Evolutionary conservation across 2,113 vertebrate species (phyloP).

Genomic region (Austrofundulus limnaeus): DNA sequence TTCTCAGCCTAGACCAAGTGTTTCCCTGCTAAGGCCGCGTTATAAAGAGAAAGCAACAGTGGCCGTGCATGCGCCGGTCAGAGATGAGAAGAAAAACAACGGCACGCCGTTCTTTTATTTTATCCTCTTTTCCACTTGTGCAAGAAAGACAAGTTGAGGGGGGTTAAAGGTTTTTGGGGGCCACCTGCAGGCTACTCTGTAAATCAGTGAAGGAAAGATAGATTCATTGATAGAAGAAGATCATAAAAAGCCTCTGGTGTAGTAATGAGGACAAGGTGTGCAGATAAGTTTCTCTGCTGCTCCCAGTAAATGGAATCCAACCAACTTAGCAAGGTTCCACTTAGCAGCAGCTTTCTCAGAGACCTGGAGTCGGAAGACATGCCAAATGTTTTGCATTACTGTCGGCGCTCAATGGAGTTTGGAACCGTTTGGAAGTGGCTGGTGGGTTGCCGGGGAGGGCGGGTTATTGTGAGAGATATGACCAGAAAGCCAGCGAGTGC

Average conservation of each 20-base stretch:
- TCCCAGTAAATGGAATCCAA: slow-evolving; percentile 40
- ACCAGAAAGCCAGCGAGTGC: slow-evolving; percentile 22
- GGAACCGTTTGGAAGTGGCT: slow-evolving; percentile 39
- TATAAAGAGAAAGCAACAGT: slow-evolving; percentile 44
- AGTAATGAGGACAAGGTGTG: slow-evolving; percentile 72
- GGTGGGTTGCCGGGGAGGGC: slow-evolving; percentile 13
- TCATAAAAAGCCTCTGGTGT: slow-evolving; percentile 62
- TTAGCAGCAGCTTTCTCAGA: slow-evolving; percentile 57
- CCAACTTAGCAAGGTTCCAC: slow-evolving; percentile 50
- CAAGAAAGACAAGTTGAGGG: slow-evolving; percentile 39
- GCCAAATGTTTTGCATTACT: slow-evolving; percentile 77
- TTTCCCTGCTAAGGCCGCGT: slow-evolving; percentile 44
- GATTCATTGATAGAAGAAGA: slow-evolving; percentile 68
- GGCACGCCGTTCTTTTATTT: slow-evolving; percentile 46
- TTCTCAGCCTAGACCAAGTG: slow-evolving; percentile 59
- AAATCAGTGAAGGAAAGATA: slow-evolving; percentile 70
- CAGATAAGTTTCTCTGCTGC: slow-evolving; percentile 28
- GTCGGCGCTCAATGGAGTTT: slow-evolving; percentile 31
- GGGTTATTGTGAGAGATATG: slow-evolving; percentile 42
- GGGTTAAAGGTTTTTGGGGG: slow-evolving; percentile 26
- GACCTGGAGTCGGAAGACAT: slow-evolving; percentile 45
- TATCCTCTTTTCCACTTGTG: slow-evolving; percentile 35
- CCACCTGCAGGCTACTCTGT: slow-evolving; percentile 58
- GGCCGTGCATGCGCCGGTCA: slow-evolving; percentile 50
- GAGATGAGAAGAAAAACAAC: slow-evolving; percentile 16